Base-by-base conservation (phyloP, 2,888 invertebrate species). In the Drosophila ustulata region DNA sequence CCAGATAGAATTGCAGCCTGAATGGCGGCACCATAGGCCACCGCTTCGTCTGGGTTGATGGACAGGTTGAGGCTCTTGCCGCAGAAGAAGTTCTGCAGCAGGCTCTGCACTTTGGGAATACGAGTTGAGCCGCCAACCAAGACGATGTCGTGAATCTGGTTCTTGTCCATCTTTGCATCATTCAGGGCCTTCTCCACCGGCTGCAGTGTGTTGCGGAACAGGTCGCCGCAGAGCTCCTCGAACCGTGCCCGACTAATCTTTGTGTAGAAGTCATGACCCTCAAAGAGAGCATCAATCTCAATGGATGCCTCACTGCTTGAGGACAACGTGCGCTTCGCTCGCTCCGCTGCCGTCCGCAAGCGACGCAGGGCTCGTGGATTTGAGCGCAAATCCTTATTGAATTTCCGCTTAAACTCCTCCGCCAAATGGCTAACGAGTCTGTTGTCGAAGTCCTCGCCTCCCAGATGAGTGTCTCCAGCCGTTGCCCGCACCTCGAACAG, bases 401-500 rank as follows among this genome's bases (percentile, higher is more conserved):
- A 95, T 87, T 96, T 96, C 23, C 95, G 94, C 94, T 98, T 95
- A 94, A 98, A 96, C 92, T 97, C 97, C 80, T 97, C 95, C 0
- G 96, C 95, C 78, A 97, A 96, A 92, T 97, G 96, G 88, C 95
- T 96, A 4, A 97, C 97, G 94, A 98, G 95, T 25, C 97, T 94
- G 93, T 97, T 97, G 74, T 98, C 98, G 80, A 97, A 97, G 65
- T 80, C 98, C 93, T 98, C 97, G 72, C 98, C 98, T 85, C 98
- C 98, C 93, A 98, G 94, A 91, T 98, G 98, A 61, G 98, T 98
- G 91, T 98, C 98, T 74, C 98, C 98, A 69, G 97, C 97, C n/a
- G 98, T 98, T 6, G 98, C 96, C 90, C 97, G 97, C 18, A 98
- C 98, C 91, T 98, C 98, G 92, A 98, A 98, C 82, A 96, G 94